These are phyloP conservation scores for Aphis gossypii DNA, from an alignment of 1,140 invertebrate species.

Conservation along the genomic window DNA sequence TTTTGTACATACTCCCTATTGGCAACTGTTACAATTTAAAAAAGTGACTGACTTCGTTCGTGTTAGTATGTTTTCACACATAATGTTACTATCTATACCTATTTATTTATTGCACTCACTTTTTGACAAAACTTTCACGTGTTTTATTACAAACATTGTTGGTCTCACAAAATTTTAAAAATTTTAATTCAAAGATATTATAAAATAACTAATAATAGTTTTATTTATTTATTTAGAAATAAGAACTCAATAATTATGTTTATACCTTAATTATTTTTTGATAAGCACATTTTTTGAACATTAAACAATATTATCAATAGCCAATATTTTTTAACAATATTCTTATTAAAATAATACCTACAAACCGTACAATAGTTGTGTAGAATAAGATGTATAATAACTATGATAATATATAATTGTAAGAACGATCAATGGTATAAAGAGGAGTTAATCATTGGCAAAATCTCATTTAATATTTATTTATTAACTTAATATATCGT, in stretches of 20 bases:
- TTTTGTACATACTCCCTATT: background rate
- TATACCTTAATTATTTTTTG: background rate
- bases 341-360: no score
- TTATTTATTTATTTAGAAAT: background rate
- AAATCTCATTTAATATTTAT: background rate
- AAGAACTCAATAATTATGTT: background rate
- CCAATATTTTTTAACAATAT: background rate
- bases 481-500: background rate
- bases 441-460: background rate
- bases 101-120: background rate
- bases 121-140: background rate
- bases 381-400: background rate
- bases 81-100: background rate
- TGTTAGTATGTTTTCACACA: constrained; percentile 28
- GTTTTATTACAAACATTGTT: background rate
- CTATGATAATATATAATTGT: background rate
- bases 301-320: background rate
- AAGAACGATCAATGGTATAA: background rate
- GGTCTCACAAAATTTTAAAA: background rate
- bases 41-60: background rate
- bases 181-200: background rate
- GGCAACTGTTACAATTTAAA: background rate
- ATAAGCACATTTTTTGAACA: background rate
- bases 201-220: background rate
- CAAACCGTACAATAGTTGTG: background rate